Evolutionary conservation across 2,797 vertebrate genomes (phyloP), one percentile per base, ranked within the genome.

Genomic region (Lutjanus campechanus): DNA sequence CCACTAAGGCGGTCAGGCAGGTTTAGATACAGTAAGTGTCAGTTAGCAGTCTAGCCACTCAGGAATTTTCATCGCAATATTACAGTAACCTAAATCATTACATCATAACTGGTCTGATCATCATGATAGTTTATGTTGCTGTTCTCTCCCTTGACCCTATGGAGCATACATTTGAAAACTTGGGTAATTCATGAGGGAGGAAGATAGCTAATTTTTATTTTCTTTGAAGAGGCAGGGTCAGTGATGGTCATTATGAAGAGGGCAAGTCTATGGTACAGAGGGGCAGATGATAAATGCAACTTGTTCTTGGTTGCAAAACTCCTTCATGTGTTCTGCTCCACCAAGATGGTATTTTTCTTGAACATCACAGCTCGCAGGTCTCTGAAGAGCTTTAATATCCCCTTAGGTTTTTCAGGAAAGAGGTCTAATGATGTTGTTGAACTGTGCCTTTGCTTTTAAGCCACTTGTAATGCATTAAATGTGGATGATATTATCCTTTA

Each of bases 391-490:
- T 36, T 51, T 56, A 41, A 20, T 49, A 51, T 50, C 4, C 19
- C 6, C 47, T 53, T 10, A n/a, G 17, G 19, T 12, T 64, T 50
- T 50, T 36, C 41, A 49, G 22, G 40, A 8, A 10, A 41, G 17
- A 43, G 20, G 13, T 47, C 8, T 51, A 51, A 50, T 61, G 3
- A 16, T 20, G 54, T 69, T 40, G 3, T 65, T 68, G 20, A 41
- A 69, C 53, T 56, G 22, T 36, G 43, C 43, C 29, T 11, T 0
- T 47, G 61, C 16, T 19, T 53, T 9, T 36, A 20, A 74, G 61
- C 53, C 59, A 68, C 53, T 63, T 22, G 16, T 22, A 47, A 68
- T 20, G 40, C n/a, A 53, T 69, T 51, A 72, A 36, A 47, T 40
- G 41, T 44, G 36, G 44, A 17, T 47, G 29, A 58, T 13, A 55